Conservation (phyloP, 92 coral and sea anemone species). For the Isaurus tuberculatus region DNA sequence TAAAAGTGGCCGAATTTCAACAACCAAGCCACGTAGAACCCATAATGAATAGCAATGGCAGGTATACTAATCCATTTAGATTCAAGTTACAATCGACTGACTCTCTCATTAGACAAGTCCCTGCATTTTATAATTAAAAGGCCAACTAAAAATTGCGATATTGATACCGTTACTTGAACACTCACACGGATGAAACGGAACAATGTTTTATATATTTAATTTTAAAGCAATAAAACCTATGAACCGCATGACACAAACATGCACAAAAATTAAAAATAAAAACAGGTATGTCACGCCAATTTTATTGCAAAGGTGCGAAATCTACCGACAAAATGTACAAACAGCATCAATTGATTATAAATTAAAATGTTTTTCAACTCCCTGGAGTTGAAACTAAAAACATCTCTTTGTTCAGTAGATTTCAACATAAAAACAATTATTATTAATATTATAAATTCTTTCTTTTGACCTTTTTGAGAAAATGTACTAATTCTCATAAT, state of each 20-base stretch:
- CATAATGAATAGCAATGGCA: background rate
- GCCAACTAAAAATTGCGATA: background rate
- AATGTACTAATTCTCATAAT: too few relatives aligned
- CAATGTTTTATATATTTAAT: background rate
- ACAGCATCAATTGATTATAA: background rate
- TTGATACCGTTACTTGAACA: background rate
- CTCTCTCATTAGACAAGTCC: background rate
- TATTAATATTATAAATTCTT: too few relatives aligned
- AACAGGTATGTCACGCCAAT: background rate
- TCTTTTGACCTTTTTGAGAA: too few relatives aligned
- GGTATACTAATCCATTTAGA: background rate
- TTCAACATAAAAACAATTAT: background rate
- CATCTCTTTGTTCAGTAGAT: background rate
- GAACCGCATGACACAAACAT: background rate
- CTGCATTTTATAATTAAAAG: background rate
- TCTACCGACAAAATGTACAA: background rate
- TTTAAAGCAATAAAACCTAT: background rate
- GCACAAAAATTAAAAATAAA: background rate
- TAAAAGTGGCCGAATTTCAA: conserved; percentile 11
- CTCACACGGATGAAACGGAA: background rate
- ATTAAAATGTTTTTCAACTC: background rate
- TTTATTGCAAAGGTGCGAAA: background rate
- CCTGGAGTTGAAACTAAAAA: background rate
- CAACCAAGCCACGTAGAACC: background rate
- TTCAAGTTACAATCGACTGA: background rate